These are phyloP conservation scores for Engystomops pustulosus DNA, from an alignment of 2,113 vertebrate species.

Conservation along the genomic window DNA sequence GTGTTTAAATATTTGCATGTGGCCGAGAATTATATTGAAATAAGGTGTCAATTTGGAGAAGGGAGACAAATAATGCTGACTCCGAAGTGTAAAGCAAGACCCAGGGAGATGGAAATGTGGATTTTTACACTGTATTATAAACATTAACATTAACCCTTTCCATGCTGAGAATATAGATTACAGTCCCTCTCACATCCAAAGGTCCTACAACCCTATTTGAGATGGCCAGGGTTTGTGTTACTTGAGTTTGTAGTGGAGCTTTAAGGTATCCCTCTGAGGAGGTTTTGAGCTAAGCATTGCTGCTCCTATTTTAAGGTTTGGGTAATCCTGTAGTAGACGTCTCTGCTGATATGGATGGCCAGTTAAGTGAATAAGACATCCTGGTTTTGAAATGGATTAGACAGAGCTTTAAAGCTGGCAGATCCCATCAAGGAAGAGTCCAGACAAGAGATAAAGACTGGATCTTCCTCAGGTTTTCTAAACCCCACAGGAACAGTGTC, in stretches of 20 bases:
- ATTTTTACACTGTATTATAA: conserved; percentile 44
- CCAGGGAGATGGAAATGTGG: conserved; percentile 11
- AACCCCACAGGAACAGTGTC: conserved; percentile 7
- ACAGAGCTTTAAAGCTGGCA: conserved; percentile 48
- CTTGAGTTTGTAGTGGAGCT: neutral
- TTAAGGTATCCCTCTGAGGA: neutral
- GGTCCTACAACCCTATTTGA: neutral
- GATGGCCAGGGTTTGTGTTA: neutral
- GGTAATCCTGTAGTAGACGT: conserved; percentile 17
- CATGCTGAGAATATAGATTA: conserved; percentile 41
- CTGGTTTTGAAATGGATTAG: conserved; percentile 35
- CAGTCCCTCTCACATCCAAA: neutral
- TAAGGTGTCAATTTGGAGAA: conserved; percentile 59
- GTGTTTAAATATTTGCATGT: conserved; percentile 60
- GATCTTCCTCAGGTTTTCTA: conserved; percentile 25
- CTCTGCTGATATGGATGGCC: conserved; percentile 9
- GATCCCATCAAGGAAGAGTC: conserved; percentile 43
- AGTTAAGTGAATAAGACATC: conserved; percentile 55
- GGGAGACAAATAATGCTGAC: conserved; percentile 56
- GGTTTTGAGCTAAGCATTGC: neutral
- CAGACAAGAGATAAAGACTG: conserved; percentile 43
- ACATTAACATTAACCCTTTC: conserved; percentile 45
- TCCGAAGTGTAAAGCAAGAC: conserved; percentile 51
- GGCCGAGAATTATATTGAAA: conserved; percentile 56
- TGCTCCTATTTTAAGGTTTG: conserved; percentile 26